Evolutionary conservation across 2,113 vertebrate species (phyloP).

Genomic region (Cettia cetti): DNA sequence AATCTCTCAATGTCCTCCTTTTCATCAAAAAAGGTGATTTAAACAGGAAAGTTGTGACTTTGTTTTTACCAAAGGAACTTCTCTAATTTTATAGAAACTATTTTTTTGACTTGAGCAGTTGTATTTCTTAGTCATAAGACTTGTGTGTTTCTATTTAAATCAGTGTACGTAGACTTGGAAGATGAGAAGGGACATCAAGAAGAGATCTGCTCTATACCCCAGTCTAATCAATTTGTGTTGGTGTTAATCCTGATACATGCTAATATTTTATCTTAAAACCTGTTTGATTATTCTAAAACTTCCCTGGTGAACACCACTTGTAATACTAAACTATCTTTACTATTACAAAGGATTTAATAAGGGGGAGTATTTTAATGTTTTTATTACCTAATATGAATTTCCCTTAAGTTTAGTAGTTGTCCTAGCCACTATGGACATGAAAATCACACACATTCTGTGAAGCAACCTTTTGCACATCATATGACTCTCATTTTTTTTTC

Average conservation of each 20-base stretch:
- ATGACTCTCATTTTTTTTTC: not conserved
- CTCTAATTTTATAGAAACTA: not conserved
- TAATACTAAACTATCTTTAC: not conserved
- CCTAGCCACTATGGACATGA: not conserved
- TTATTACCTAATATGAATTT: not conserved
- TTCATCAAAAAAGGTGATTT: not conserved
- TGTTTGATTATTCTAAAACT: not conserved
- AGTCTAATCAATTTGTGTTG: not conserved
- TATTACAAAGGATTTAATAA: not conserved
- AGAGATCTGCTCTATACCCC: not conserved
- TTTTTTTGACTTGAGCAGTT: not conserved
- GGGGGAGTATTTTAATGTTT: not conserved
- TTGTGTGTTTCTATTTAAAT: not conserved
- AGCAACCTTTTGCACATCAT: not conserved
- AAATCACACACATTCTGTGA: not conserved
- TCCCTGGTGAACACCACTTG: not conserved
- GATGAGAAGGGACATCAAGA: not conserved
- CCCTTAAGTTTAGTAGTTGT: not conserved
- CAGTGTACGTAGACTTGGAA: rapidly evolving
- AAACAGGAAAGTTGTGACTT: not conserved
- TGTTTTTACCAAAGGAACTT: not conserved
- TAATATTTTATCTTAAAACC: not conserved
- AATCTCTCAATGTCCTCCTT: not conserved
- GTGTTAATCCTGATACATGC: not conserved
- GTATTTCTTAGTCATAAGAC: not conserved